Conservation (phyloP, 1,140 invertebrate species). For the Agrilus planipennis region DNA sequence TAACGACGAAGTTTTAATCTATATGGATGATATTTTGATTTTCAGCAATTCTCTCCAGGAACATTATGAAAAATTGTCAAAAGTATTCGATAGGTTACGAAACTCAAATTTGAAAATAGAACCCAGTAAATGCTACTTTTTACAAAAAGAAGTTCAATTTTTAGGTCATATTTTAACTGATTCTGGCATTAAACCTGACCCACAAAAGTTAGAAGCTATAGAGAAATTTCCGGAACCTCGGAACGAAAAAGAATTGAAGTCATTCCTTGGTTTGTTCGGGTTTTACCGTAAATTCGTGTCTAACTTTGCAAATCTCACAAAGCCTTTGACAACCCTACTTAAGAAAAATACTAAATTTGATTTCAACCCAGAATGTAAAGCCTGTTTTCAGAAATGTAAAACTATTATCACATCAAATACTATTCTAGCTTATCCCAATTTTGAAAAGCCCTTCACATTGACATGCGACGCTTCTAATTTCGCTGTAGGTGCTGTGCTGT, state of each 20-base stretch:
- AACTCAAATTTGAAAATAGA: conserved; percentile 1
- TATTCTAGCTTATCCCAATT: conserved; percentile 21
- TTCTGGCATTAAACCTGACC: background rate
- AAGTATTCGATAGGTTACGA: conserved; percentile 2
- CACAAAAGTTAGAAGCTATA: conserved; percentile 3
- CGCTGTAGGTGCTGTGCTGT: conserved; percentile 24
- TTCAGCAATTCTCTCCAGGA: background rate
- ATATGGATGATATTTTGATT: conserved; percentile 9
- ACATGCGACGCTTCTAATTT: conserved; percentile 26
- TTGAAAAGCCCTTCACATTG: conserved; percentile 23
- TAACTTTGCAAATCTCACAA: conserved; percentile 21
- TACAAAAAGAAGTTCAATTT: background rate
- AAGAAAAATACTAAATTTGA: conserved; percentile 12
- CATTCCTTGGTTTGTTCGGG: conserved; percentile 10
- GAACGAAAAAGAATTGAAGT: conserved; percentile 2
- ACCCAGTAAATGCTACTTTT: conserved; percentile 5
- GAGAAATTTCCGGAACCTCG: background rate
- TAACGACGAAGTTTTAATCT: conserved; percentile 13
- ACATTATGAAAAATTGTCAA: background rate
- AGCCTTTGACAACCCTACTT: conserved; percentile 22
- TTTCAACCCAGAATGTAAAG: no score
- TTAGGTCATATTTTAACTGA: conserved; percentile 1
- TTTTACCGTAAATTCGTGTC: conserved; percentile 32
- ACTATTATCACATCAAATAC: no score
- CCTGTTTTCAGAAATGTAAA: no score